Evolutionary conservation across 2,888 invertebrate genomes (phyloP), one percentile per base, ranked within the genome.

Genomic region (Timema podura): DNA sequence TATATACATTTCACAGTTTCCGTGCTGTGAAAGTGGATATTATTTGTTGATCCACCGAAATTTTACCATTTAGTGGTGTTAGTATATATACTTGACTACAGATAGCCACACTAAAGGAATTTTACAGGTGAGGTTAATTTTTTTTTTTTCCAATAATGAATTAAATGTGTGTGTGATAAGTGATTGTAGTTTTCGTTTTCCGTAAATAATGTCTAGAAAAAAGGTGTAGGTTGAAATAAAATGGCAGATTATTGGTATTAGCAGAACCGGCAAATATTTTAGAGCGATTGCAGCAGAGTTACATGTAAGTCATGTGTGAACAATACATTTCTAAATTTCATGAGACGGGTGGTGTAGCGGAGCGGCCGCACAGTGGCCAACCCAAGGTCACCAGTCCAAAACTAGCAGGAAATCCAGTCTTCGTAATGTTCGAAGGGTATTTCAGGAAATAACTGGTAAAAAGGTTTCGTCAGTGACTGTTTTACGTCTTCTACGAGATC

Each of bases 321-420:
- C 54, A 54, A 54, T 13, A 54, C n/a, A 54, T 54, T 5, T 2
- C n/a, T 11, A 54, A 54, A 13, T 54, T 54, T 54, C 54, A 11
- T n/a, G 54, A 54, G 54, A 54, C 54, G n/a, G 54, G 54, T 54
- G 54, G 5, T 7, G 54, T 54, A 2, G n/a, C 6, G 16, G 54
- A 54, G 54, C 8, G n/a, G 54, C 54, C 54, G 16, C 54, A 54
- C n/a, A 15, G 7, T 15, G 54, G 54, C 54, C 54, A 16, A 54
- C 54, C 54, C 54, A 54, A 11, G 54, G 54, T 6, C n/a, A 54
- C 54, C 54, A 54, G 54, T 54, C 54, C 54, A 54, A 54, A 54
- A 54, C 54, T 2, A 7, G 54, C 6, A 54, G 54, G 13, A 54
- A 54, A 11, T 54, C 54, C 54, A 54, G 54, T 54, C 54, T 54